Evolutionary conservation across 1,140 invertebrate species (phyloP), one percentile per base, ranked within the genome.

Genomic region (Drosophila prosaltans): DNA sequence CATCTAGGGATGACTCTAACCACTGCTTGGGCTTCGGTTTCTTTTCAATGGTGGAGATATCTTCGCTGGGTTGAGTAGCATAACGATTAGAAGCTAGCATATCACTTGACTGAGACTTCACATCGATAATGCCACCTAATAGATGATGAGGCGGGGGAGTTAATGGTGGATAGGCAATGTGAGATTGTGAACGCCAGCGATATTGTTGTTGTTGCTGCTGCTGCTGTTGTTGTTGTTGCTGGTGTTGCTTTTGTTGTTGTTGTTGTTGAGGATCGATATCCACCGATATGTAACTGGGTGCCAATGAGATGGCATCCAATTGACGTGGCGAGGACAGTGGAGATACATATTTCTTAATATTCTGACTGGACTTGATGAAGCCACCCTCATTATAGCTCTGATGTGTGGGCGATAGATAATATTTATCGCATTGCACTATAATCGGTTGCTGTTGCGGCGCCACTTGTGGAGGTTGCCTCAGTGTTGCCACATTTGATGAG

Each of bases 1-100:
- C 93, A 74, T 94, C 93, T 26, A 94, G 72, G 11, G 93, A 94
- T 0, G 93, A 94, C 77, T 94, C 93, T 64, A 93, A 66, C 92
- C 91, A 92, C 88, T 92, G 92, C 80, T 93, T 93, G 62, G 92
- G 81, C 78, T 93, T 93, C 21, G 91, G 40, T 28, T 89, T 88
- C 71, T 88, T 88, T 26, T 88, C 84, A 24, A 78, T 81, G 45
- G 69, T 78, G 0, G 88, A 92, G 51, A 92, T 86, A 72, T 91
- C 90, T 54, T 92, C 91, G 6, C 3, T n/a, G 21, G 80, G 75
- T 5, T 71, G 80, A 8, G 72, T 72, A 0, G 68, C 69, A 62
- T 71, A 88, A 2, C 83, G 77, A 69, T 60, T 76, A n/a, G 30
- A 74, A 65, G 90, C 84, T 43, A 91, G 55, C 90, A 91, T 91